Percentiles rank a stretch among this genome's conserved stretches.
Conservation (phyloP, 2,113 vertebrate genomes). For the Sceloporus undulatus region DNA sequence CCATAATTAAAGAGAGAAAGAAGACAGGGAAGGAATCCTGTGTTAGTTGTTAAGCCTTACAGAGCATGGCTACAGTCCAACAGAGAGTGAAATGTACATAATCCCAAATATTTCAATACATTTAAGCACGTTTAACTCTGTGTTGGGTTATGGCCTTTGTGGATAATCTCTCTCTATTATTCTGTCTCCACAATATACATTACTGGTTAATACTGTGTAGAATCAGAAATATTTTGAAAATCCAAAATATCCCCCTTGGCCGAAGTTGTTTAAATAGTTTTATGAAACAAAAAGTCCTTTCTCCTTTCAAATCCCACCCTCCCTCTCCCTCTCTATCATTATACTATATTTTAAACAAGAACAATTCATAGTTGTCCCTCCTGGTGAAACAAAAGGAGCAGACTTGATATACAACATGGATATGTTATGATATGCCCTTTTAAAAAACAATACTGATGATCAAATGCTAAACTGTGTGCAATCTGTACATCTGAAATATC, state of each 20-base stretch:
- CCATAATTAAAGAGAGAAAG: constrained; percentile 4
- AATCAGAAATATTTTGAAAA: background rate
- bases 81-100: background rate
- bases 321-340: background rate
- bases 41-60: background rate
- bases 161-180: too few species aligned
- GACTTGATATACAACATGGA: background rate
- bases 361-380: background rate
- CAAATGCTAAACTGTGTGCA: background rate
- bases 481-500: background rate
- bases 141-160: background rate
- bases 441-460: background rate
- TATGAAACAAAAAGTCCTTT: background rate
- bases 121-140: background rate
- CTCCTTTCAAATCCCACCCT: background rate
- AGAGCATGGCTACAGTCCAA: background rate
- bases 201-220: too few species aligned
- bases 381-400: background rate
- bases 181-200: background rate
- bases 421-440: background rate
- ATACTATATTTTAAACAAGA: background rate
- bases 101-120: background rate
- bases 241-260: background rate
- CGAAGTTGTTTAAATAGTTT: background rate
- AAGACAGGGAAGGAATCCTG: background rate